Base-by-base conservation (phyloP, 2,888 invertebrate species). In the Andrena camellia region DNA sequence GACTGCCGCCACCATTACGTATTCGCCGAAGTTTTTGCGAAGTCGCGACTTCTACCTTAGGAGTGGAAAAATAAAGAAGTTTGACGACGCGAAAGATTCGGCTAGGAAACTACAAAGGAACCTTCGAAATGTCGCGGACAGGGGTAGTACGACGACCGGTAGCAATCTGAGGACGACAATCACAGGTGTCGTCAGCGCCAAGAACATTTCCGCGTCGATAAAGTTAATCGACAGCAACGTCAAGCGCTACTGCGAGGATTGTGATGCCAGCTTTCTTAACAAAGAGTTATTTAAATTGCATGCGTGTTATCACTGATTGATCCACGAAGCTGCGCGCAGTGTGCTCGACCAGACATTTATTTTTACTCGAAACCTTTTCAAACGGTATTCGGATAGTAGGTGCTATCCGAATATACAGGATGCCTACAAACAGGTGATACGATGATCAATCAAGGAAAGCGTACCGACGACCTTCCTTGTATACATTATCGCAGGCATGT, bases 161-260 rank as follows among this genome's bases (percentile, higher is more conserved):
- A 83, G 10, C 2, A 81, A 64, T 35, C n/a, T 78, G 10, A 59
- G 73, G 1, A 70, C 86, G 3, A 42, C 68, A 20, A 20, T 75
- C 29, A 35, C 68, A 48, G 82, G 63, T 10, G 48, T 63, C 8
- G 10, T 29, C 2, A 48, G 23, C 2, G n/a, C 8, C 26, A 81
- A 81, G 52, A 59, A 73, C 3, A 48, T 72, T 26, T 54, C 77
- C 13, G 8, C 78, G 20, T 31, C 77, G 10, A 29, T 71, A 26
- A 88, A 88, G 23, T 20, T 79, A 8, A 10, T 67, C 7, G 81
- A 87, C 59, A 72, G 82, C 31, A 86, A 84, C 26, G 84, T 90
- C 2, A 92, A 91, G 62, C 89, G 85, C n/a, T 89, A 85, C 26
- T 92, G 92, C 70, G 90, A 90, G 1, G 86, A 82, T 42, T 92